Evolutionary conservation across 2,113 vertebrate genomes (phyloP).

Genomic region (Piliocolobus tephrosceles): DNA sequence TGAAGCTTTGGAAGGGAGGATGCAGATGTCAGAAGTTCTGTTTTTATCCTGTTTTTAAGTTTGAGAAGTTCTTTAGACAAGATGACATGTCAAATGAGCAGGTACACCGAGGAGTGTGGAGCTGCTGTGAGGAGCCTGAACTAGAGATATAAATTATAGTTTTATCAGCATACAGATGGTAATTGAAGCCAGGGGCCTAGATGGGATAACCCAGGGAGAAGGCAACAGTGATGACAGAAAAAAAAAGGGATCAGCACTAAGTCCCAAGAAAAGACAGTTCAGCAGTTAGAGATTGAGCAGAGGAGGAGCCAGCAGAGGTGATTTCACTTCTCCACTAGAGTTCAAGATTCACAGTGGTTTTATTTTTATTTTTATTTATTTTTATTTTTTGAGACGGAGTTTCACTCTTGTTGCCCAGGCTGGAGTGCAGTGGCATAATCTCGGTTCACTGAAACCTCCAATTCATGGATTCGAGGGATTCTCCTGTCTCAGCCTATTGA

Average conservation of each 20-base stretch:
- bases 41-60: slow-evolving; percentile 9
- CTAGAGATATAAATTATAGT: not conserved
- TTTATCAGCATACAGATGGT: not conserved
- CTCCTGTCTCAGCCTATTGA: too few species aligned
- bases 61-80: not conserved
- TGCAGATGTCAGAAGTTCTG: not conserved
- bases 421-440: too few species aligned
- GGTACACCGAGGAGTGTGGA: not conserved
- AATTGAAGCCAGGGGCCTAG: not conserved
- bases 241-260: not conserved
- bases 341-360: not conserved
- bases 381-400: too few species aligned
- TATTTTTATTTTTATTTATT: too few species aligned
- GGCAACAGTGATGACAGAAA: not conserved
- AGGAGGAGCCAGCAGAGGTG: not conserved
- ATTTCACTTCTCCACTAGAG: not conserved
- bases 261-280: not conserved
- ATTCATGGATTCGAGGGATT: too few species aligned
- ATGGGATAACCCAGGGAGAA: not conserved
- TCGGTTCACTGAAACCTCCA: too few species aligned
- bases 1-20: not conserved
- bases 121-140: not conserved
- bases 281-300: not conserved
- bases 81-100: not conserved
- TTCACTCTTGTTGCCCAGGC: too few species aligned